Base-by-base conservation (phyloP, 2,113 vertebrate genomes). In the Leptobrachium leishanense region DNA sequence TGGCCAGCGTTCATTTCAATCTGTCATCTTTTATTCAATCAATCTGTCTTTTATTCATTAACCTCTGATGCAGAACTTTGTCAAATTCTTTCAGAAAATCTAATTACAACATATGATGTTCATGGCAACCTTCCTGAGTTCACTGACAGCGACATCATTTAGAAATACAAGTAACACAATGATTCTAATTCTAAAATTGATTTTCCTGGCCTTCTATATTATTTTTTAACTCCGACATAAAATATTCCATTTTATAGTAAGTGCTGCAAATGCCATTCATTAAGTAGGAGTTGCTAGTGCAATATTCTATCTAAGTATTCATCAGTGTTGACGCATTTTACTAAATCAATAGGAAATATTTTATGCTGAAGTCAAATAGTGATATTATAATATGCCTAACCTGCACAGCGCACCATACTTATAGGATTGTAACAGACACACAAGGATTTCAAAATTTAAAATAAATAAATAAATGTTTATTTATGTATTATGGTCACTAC, bases 11-110 rank as follows among this genome's bases (percentile, higher is more conserved):
- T 79, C 77, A 54, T 42, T 72, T 72, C 69, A 79, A 65, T 72
- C 77, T 79, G 77, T 79, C 77, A 64, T 54, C 72, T 79, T 72
- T 65, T 43, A 72, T 79, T 72, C 40, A 12, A 79, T 79, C 77
- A 72, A 41, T 31, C 44, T 78, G 59, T 62, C 69, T 68, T 55
- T 43, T 79, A 79, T 72, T 79, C 77, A 72, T 79, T 79, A 79
- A 79, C 77, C 77, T 79, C 77, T 79, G 68, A 79, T 79, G 77
- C 77, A 79, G 77, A 79, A 79, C 77, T 79, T 79, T 79, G 77
- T 79, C 69, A 65, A 71, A 78, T 78, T 55, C 76, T 78, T 78
- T 78, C 43, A 79, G 59, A 79, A 79, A 79, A 79, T 79, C 59
- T 79, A 79, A 79, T 79, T 79, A 79, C 77, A 79, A 72, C 77